Conservation (phyloP, 2,888 invertebrate genomes). For the Leptopilina myrica region DNA sequence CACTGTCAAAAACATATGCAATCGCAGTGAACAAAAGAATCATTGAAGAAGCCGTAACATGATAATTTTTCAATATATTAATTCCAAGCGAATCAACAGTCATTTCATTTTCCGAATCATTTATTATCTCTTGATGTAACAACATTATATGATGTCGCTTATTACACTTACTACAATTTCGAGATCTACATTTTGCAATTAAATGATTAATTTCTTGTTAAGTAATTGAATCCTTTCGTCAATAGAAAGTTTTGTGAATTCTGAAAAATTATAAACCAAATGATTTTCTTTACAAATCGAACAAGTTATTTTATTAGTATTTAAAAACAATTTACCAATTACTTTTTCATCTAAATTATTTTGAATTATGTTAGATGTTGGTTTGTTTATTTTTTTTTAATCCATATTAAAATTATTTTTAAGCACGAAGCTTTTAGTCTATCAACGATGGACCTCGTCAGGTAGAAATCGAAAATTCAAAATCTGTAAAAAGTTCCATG, state of each 20-base stretch:
- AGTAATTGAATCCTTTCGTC: conserved; percentile 37
- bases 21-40: not conserved
- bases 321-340: not conserved
- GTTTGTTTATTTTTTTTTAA: too few relatives aligned
- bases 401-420: too few relatives aligned
- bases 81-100: too few relatives aligned
- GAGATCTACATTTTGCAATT: conserved; percentile 35
- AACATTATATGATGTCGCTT: conserved; percentile 43
- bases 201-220: conserved; percentile 42
- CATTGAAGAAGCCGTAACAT: not conserved
- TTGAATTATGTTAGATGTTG: not conserved
- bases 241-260: conserved; percentile 40
- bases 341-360: not conserved
- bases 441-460: too few relatives aligned
- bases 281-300: conserved; percentile 29
- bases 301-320: not conserved
- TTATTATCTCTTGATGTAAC: not conserved
- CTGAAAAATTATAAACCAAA: conserved; percentile 38
- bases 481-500: too few relatives aligned
- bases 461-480: too few relatives aligned
- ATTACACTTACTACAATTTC: conserved; percentile 42
- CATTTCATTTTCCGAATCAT: too few relatives aligned
- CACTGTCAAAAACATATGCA: not conserved
- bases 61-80: not conserved
- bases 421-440: too few relatives aligned